Base-by-base conservation (phyloP, 1,140 invertebrate species). In the Diachasma alloeum region DNA sequence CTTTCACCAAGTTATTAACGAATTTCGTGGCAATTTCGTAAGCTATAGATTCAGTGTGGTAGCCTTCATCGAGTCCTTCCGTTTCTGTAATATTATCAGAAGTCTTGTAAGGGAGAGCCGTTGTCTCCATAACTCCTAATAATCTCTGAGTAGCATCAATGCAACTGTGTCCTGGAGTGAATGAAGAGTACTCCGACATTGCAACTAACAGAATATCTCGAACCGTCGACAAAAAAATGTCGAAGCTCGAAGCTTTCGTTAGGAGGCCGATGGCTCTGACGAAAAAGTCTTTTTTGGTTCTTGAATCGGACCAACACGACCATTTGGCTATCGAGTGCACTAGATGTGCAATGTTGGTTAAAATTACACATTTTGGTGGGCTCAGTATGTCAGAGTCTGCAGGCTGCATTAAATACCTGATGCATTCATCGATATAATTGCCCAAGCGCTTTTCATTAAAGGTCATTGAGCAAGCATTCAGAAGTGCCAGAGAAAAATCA, bases 271-370 rank as follows among this genome's bases (percentile, higher is more conserved):
- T 8, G 19, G 76, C 76, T 10, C 78, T 37, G 31, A 78, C 22
- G 26, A 26, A 81, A 66, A 81, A 81, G 22, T 81, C 74, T 26
- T 81, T 81, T 3, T 11, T 9, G 8, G 66, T 4, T 2, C 9
- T 36, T 42, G 73, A 42, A 10, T 63, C 15, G 2, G 74, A 46
- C 36, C 79, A 81, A 48, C 78, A 81, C 15, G 66, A 73, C 76
- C 74, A 81, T 13, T 74, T 15, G 4, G 68, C 24, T 11, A 81
- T 71, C 0, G 36, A 17, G 22, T 81, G 77, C 0, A 79, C 79
- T 0, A 81, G 22, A 76, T 80, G 78, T 0, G 80, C 78, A 15
- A 80, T 81, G 22, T 81, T 75, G 4, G 79, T 56, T 5, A 73
- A 56, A 4, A 72, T 19, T 6, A 9, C 11, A 17, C 75, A 78